Conservation (phyloP, 92 coral and sea anemone genomes). For the Micromussa lordhowensis region DNA sequence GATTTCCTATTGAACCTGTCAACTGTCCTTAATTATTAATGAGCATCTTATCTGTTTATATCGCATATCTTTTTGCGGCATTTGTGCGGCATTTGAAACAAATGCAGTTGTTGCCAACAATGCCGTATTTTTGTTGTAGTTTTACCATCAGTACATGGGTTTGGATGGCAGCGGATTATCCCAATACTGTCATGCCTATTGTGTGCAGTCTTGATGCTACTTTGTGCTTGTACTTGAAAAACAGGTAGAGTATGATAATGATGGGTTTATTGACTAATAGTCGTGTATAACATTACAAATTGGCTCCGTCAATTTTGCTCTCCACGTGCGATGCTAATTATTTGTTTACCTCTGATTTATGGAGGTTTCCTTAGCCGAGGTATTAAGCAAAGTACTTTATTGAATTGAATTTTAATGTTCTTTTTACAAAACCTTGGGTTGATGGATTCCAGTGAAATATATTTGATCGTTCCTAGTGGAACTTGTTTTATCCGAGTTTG, state of each 20-base stretch:
- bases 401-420: no score
- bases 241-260: conserved; percentile 67
- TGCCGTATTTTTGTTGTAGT: conserved; percentile 45
- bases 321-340: not conserved
- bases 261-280: not conserved
- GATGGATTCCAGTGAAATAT: no score
- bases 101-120: not conserved
- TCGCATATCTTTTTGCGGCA: not conserved
- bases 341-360: not conserved
- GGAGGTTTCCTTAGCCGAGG: not conserved
- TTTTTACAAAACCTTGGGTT: no score
- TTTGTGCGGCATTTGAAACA: not conserved
- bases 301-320: not conserved
- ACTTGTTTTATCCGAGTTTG: no score
- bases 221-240: conserved; percentile 80
- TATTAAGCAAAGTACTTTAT: no score
- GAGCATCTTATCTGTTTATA: no score
- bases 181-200: conserved; percentile 77
- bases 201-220: conserved; percentile 86
- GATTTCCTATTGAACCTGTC: no score
- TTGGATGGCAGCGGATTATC: conserved; percentile 82
- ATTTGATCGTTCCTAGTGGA: no score
- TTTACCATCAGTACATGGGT: conserved; percentile 96
- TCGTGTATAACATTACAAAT: not conserved
- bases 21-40: no score